Evolutionary conservation across 2,113 vertebrate genomes (phyloP).

Genomic region (Columbina picui): DNA sequence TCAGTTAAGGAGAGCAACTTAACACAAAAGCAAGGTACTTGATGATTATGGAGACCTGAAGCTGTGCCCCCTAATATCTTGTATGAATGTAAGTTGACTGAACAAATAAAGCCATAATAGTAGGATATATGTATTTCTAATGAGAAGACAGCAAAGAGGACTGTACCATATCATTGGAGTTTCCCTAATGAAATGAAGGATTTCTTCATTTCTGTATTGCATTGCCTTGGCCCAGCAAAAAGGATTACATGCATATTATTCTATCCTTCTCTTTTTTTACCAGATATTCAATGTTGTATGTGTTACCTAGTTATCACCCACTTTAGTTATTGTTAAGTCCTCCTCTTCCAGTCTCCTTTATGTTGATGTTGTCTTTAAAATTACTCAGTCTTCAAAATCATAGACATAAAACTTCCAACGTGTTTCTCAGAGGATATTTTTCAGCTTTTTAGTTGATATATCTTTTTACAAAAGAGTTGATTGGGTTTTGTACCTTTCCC

Average conservation of each 20-base stretch:
- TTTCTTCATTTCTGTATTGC: background rate
- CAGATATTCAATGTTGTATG: background rate
- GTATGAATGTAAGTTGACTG: background rate
- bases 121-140: background rate
- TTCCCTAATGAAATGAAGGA: background rate
- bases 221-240: background rate
- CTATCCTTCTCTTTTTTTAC: background rate
- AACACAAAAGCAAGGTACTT: background rate
- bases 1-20: background rate
- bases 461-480: background rate
- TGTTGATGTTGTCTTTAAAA: background rate
- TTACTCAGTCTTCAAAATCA: background rate
- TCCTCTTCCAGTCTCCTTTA: background rate
- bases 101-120: background rate
- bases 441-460: background rate
- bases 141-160: background rate
- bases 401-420: background rate
- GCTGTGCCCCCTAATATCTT: background rate
- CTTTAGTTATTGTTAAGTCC: background rate
- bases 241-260: background rate
- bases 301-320: background rate
- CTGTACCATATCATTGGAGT: background rate
- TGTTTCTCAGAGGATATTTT: background rate
- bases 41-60: background rate
- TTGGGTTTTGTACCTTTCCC: background rate